Evolutionary conservation across 2,797 vertebrate genomes (phyloP).

Genomic region (Adelosebastes latens): DNA sequence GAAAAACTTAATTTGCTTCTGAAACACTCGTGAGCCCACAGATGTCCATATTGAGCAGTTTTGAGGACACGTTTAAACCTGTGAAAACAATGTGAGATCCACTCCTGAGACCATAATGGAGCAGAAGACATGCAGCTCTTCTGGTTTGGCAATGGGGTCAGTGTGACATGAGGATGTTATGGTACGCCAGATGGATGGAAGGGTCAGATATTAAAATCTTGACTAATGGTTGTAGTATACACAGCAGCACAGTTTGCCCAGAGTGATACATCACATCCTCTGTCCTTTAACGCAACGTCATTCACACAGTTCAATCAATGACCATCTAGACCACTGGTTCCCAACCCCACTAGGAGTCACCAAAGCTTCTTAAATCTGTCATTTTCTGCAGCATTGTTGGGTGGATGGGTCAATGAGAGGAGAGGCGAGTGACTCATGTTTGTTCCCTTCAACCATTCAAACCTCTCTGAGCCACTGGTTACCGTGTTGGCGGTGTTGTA

Average conservation of each 20-base stretch:
- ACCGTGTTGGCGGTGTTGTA: not conserved
- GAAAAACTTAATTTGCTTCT: not conserved
- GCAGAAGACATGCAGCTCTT: not conserved
- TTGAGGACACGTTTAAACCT: not conserved
- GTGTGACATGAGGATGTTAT: constrained; percentile 14
- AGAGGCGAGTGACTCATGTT: not conserved
- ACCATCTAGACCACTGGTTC: not conserved
- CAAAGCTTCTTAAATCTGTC: not conserved
- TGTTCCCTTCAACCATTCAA: not conserved
- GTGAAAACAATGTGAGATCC: not conserved
- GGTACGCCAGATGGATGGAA: constrained; percentile 33
- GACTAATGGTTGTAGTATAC: not conserved
- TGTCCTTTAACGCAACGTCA: not conserved
- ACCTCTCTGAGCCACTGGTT: not conserved
- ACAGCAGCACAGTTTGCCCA: not conserved
- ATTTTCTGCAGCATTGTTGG: not conserved
- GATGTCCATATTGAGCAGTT: not conserved
- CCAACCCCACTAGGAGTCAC: too few species aligned
- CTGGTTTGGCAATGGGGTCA: not conserved
- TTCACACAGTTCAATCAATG: constrained; percentile 3
- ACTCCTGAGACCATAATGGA: not conserved
- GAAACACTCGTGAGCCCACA: not conserved
- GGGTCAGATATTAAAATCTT: constrained; percentile 39
- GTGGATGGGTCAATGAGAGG: not conserved
- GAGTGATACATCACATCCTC: not conserved